phyloP scores from a whole-genome alignment of 37 sponge, comb jelly and placozoan genomes.

The Sycon ciliatum region DNA sequence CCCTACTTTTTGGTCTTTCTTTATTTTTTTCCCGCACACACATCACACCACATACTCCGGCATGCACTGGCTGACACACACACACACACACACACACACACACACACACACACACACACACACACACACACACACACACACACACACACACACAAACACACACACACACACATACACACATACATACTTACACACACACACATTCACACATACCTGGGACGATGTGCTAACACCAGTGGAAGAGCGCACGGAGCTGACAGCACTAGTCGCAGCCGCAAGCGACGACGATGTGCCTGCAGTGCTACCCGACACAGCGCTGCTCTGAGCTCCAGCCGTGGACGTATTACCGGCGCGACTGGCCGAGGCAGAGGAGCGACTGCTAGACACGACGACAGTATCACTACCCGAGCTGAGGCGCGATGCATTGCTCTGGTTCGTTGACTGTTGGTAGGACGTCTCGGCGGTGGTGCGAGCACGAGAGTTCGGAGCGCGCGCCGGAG shows the following conservation, averaged over 20 bases:
- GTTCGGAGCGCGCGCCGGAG: too few species aligned
- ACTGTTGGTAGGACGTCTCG: too few species aligned
- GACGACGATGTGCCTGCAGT: background rate
- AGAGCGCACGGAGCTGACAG: background rate
- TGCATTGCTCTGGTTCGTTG: too few species aligned
- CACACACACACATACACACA: background rate
- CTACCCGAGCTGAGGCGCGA: too few species aligned
- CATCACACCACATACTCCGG: background rate
- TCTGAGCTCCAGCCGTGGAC: background rate
- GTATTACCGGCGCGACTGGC: background rate
- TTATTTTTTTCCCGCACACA: too few species aligned
- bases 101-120: constrained; percentile 25
- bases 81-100: constrained; percentile 29
- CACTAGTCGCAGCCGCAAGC: background rate
- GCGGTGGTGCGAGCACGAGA: too few species aligned
- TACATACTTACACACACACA: background rate
- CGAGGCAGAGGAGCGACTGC: too few species aligned
- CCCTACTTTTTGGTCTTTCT: too few species aligned
- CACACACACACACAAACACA: constrained; percentile 20
- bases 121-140: background rate
- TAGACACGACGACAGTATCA: too few species aligned
- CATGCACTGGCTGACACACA: background rate
- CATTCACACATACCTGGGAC: constrained; percentile 12
- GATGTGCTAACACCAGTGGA: background rate
- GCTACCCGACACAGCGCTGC: background rate